Conservation (phyloP, 2,888 invertebrate genomes). For the Lepidocyrtoides sp. region DNA sequence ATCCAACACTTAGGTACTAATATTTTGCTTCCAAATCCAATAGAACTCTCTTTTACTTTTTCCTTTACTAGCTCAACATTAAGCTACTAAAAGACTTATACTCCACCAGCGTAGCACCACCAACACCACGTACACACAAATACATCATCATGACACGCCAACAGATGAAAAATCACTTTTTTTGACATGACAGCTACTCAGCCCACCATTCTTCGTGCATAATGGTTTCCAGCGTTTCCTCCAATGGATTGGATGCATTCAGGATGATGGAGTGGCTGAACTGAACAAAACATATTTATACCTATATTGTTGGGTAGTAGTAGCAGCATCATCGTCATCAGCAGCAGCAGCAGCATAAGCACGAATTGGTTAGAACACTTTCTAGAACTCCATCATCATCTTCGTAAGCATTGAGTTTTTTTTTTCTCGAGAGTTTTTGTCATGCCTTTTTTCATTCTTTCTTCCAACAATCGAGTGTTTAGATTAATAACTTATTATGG, state of each 20-base stretch:
- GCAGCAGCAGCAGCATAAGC: neutral
- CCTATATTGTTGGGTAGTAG: constrained; percentile 4
- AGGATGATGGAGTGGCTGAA: constrained; percentile 71
- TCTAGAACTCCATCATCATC: constrained; percentile 2
- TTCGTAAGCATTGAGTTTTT: neutral
- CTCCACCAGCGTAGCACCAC: neutral
- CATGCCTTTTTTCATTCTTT: constrained; percentile 40
- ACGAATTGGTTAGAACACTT: neutral
- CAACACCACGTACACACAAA: constrained; percentile 68
- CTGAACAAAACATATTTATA: constrained; percentile 27
- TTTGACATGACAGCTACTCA: constrained; percentile 85
- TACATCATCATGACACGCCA: constrained; percentile 80
- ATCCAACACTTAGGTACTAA: neutral
- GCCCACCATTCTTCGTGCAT: constrained; percentile 81
- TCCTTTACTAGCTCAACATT: neutral
- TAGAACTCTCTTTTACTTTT: constrained; percentile 19
- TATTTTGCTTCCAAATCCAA: constrained; percentile 14
- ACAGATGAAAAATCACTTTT: constrained; percentile 84
- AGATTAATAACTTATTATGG: constrained; percentile 69
- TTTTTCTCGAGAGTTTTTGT: constrained; percentile 17
- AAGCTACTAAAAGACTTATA: too few relatives aligned
- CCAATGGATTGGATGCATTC: constrained; percentile 77
- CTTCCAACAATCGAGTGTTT: constrained; percentile 32
- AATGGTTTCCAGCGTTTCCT: constrained; percentile 77
- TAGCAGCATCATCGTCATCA: neutral